Percentiles rank a stretch among this genome's conserved stretches.
Conservation (phyloP, 2,888 invertebrate species). For the Caradrina kadenii region DNA sequence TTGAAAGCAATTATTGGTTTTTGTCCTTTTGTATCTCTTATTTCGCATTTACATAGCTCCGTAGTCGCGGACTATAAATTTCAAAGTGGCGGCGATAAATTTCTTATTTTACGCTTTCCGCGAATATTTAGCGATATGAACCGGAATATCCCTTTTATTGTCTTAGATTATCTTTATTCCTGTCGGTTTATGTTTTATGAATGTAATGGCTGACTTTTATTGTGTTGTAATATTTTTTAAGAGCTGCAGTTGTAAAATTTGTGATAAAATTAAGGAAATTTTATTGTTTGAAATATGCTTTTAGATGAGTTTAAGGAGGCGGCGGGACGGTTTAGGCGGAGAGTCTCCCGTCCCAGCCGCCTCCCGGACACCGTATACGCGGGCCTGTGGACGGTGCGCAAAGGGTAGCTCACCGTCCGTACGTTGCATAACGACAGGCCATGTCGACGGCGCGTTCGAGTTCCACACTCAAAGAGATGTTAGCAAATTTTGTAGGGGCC, state of each 20-base stretch:
- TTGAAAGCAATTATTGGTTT: slow-evolving; percentile 67
- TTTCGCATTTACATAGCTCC: slow-evolving; percentile 63
- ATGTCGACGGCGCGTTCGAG: too few relatives aligned
- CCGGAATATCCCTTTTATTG: slow-evolving; percentile 61
- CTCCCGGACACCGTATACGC: too few relatives aligned
- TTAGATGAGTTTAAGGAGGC: slow-evolving; percentile 6
- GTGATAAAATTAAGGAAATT: slow-evolving; percentile 29
- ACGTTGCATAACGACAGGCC: too few relatives aligned
- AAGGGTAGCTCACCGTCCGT: too few relatives aligned
- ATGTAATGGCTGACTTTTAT: slow-evolving; percentile 47
- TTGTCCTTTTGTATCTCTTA: slow-evolving; percentile 62
- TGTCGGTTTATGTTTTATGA: slow-evolving; percentile 44
- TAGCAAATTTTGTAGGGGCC: too few relatives aligned
- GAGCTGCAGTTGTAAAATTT: slow-evolving; percentile 24
- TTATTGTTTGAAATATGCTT: slow-evolving; percentile 7
- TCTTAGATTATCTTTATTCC: slow-evolving; percentile 61
- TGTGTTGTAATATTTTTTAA: slow-evolving; percentile 42
- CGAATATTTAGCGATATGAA: slow-evolving; percentile 69
- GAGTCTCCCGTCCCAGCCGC: too few relatives aligned
- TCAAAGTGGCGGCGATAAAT: slow-evolving; percentile 64
- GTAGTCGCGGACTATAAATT: slow-evolving; percentile 69
- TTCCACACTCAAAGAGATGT: too few relatives aligned
- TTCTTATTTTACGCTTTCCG: slow-evolving; percentile 70
- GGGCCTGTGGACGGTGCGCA: too few relatives aligned
- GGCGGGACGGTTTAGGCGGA: too few relatives aligned